Percentiles rank a stretch among this genome's conserved stretches.
phyloP scores from a whole-genome alignment of 2,888 invertebrate species.

The Steinernema hermaphroditum region DNA sequence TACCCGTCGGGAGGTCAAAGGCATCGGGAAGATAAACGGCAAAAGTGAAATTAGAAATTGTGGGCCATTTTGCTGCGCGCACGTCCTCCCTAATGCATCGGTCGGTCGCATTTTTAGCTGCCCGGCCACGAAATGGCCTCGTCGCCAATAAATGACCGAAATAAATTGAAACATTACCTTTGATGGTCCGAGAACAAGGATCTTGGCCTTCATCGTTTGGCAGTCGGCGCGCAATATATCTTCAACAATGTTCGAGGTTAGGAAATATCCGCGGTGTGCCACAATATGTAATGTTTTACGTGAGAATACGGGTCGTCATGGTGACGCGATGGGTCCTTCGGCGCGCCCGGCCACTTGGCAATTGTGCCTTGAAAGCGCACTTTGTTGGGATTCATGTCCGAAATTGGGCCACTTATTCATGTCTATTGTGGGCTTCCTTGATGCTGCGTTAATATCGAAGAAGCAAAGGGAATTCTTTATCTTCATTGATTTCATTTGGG shows the following conservation, averaged over 20 bases:
- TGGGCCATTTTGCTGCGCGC: slow-evolving; percentile 3
- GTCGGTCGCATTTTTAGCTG: background rate
- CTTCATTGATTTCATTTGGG: too few relatives aligned
- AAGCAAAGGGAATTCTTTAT: too few relatives aligned
- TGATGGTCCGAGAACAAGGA: slow-evolving; percentile 52
- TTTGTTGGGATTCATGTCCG: background rate
- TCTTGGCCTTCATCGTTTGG: slow-evolving; percentile 38
- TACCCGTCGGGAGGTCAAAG: slow-evolving; percentile 12
- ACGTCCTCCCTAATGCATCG: background rate
- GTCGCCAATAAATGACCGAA: background rate
- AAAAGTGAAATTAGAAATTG: background rate
- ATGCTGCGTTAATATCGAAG: too few relatives aligned
- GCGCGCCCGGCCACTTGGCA: background rate
- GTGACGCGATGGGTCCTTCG: background rate
- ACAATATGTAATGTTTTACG: background rate
- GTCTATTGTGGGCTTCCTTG: too few relatives aligned
- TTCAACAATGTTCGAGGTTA: background rate
- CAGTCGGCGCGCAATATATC: slow-evolving; percentile 19
- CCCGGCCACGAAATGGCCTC: background rate
- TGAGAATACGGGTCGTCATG: slow-evolving; percentile 6
- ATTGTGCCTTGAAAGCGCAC: background rate
- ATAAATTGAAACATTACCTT: slow-evolving; percentile 40
- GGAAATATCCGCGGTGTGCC: background rate
- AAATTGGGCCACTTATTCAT: too few relatives aligned
- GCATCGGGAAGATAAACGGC: background rate